Base-by-base conservation (phyloP, 2,113 vertebrate genomes). In the Beaufortia kweichowensis region DNA sequence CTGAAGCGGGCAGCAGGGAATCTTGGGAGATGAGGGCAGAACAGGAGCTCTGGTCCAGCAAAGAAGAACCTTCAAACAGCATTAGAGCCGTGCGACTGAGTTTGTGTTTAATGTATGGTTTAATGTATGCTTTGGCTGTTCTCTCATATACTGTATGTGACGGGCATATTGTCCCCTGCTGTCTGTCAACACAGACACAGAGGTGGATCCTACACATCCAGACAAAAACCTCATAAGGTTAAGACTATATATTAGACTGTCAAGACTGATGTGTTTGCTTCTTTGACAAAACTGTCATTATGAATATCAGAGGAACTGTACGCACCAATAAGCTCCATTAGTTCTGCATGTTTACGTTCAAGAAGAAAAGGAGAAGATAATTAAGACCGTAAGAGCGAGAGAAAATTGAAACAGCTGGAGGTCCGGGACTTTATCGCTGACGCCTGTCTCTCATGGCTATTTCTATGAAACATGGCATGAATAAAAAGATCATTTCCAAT, bases 81-180 rank as follows among this genome's bases (percentile, higher is more conserved):
- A 65, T 75, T n/a, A 53, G 28, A 33, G 31, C 48, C 46, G 11
- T 77, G 75, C 71, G 78, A 76, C 76, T 70, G 60, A 63, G 35
- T 39, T 62, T 78, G 56, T 81, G 79, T 81, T 62, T 83, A 78
- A 83, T 81, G 69, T 78, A 72, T 48, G 65, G 70, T 62, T 76
- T 76, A 81, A 83, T 81, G 76, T 67, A 83, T 83, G 70, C 82
- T 55, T 59, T 48, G 39, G 46, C 43, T 65, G 75, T 50, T 79
- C 77, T 39, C 59, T 76, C 76, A 15, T 1, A 53, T 53, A 21
- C 19, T 53, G 17, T 53, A 53, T 60, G 79, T 78, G 82, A 67
- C 70, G 33, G 39, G 78, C 64, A 81, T 78, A 19, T 46, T 35
- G 23, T 59, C 43, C n/a, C 57, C 15, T 4, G 26, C 48, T 75